phyloP scores from a whole-genome alignment of 2,113 vertebrate genomes.

The Odocoileus virginianus region DNA sequence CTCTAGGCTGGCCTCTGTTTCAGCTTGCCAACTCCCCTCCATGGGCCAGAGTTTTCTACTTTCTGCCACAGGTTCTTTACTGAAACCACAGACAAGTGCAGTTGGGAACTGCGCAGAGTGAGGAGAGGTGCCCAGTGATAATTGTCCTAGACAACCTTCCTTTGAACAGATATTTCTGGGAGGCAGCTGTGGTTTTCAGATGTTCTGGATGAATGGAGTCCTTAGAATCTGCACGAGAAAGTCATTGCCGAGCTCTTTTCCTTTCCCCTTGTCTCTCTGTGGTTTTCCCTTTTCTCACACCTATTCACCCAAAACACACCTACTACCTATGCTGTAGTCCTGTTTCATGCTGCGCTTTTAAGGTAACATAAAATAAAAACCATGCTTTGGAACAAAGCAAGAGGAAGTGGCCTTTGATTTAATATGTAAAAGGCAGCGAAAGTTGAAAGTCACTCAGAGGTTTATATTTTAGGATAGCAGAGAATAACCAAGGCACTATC shows the following conservation, averaged over 20 bases:
- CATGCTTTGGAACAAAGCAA: not conserved
- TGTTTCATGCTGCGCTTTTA: not conserved
- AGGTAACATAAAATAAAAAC: not conserved
- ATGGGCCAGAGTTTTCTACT: not conserved
- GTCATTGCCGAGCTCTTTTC: not conserved
- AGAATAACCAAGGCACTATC: not conserved
- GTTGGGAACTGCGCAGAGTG: not conserved
- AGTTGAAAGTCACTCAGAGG: not conserved
- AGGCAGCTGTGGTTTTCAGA: not conserved
- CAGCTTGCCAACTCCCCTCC: not conserved
- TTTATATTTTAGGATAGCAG: not conserved
- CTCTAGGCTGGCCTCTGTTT: not conserved
- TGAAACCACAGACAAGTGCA: not conserved
- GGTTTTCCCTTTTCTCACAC: not conserved
- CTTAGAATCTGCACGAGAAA: not conserved
- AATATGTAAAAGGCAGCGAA: not conserved
- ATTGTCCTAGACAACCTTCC: not conserved
- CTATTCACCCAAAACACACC: not conserved
- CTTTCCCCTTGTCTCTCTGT: not conserved
- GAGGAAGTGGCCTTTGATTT: not conserved
- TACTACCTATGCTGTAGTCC: not conserved
- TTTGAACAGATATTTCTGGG: not conserved
- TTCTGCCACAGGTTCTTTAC: not conserved
- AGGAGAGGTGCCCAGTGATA: not conserved
- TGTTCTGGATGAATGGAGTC: not conserved